Evolutionary conservation across 1,140 invertebrate genomes (phyloP).

Genomic region (Polypedilum pembai): DNA sequence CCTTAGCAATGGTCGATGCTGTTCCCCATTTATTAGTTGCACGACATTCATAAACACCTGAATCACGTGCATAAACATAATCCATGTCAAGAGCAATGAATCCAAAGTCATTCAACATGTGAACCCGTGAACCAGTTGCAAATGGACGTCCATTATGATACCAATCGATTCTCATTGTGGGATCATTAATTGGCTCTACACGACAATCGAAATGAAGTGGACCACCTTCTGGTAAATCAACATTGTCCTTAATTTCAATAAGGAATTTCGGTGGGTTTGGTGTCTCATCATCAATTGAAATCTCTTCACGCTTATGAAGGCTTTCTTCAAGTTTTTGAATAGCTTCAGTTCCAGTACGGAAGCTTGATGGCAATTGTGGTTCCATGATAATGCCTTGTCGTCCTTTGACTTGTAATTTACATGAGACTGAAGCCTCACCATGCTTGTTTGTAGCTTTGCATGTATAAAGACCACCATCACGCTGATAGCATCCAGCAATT

Average conservation of each 20-base stretch:
- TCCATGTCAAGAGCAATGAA: slow-evolving; percentile 82
- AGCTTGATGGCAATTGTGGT: slow-evolving; percentile 80
- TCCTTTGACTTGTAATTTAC: slow-evolving; percentile 74
- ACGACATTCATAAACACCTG: slow-evolving; percentile 77
- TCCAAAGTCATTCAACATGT: slow-evolving; percentile 89
- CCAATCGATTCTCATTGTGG: slow-evolving; percentile 88
- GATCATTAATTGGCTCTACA: slow-evolving; percentile 78
- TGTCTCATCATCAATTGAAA: slow-evolving; percentile 69
- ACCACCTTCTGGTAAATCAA: slow-evolving; percentile 78
- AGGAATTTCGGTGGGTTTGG: slow-evolving; percentile 78
- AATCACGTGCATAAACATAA: slow-evolving; percentile 76
- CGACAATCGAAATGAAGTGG: slow-evolving; percentile 86
- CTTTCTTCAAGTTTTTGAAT: slow-evolving; percentile 85
- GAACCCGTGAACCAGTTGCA: slow-evolving; percentile 78
- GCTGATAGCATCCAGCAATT: slow-evolving; percentile 77
- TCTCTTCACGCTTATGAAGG: slow-evolving; percentile 79
- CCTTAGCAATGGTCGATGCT: slow-evolving; percentile 72
- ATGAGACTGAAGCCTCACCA: slow-evolving; percentile 80
- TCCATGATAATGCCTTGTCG: slow-evolving; percentile 82
- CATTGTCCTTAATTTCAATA: slow-evolving; percentile 73
- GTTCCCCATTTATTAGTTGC: slow-evolving; percentile 80
- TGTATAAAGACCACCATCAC: slow-evolving; percentile 82
- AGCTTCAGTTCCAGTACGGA: slow-evolving; percentile 77
- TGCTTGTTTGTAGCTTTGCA: slow-evolving; percentile 87
- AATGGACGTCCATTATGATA: slow-evolving; percentile 85